A percentile compares a stretch with the other conserved stretches of the same genome.
These are phyloP conservation scores for Phoxinus phoxinus DNA, from an alignment of 2,113 vertebrate genomes.

Conservation along the genomic window DNA sequence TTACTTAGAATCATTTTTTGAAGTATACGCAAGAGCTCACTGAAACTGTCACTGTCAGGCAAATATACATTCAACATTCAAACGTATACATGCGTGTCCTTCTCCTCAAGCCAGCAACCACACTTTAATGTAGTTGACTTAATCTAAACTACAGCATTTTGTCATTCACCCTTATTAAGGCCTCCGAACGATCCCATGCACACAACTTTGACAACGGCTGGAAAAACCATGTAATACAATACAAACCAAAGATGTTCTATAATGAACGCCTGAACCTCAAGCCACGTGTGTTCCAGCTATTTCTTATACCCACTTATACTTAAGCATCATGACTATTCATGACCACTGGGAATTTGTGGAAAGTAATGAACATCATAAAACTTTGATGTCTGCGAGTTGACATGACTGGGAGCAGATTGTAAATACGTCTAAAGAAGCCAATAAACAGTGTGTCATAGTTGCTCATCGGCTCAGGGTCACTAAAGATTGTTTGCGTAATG, in stretches of 20 bases:
- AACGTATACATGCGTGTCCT: background rate
- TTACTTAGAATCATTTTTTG: background rate
- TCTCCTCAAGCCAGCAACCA: background rate
- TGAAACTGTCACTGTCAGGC: background rate
- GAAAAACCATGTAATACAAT: conserved; percentile 22
- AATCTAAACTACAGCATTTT: conserved; percentile 9
- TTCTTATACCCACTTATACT: conserved; percentile 25
- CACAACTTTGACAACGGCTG: background rate
- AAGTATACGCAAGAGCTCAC: background rate
- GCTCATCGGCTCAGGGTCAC: conserved; percentile 25
- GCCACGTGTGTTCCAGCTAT: conserved; percentile 8
- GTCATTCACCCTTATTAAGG: conserved; percentile 44
- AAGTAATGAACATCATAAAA: conserved; percentile 14
- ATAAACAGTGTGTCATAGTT: conserved; percentile 41
- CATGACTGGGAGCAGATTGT: conserved; percentile 35
- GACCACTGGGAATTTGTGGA: conserved; percentile 5
- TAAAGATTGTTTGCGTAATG: conserved; percentile 42
- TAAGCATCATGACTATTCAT: conserved; percentile 42
- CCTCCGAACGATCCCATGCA: background rate
- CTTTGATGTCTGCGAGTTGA: background rate
- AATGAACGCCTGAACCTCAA: background rate
- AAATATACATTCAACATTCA: background rate
- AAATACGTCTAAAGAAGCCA: conserved; percentile 35
- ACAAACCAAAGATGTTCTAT: conserved; percentile 17
- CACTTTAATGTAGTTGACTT: background rate